These are phyloP conservation scores for Trypoxylus dichotomus DNA, from an alignment of 1,140 invertebrate species.

Conservation along the genomic window DNA sequence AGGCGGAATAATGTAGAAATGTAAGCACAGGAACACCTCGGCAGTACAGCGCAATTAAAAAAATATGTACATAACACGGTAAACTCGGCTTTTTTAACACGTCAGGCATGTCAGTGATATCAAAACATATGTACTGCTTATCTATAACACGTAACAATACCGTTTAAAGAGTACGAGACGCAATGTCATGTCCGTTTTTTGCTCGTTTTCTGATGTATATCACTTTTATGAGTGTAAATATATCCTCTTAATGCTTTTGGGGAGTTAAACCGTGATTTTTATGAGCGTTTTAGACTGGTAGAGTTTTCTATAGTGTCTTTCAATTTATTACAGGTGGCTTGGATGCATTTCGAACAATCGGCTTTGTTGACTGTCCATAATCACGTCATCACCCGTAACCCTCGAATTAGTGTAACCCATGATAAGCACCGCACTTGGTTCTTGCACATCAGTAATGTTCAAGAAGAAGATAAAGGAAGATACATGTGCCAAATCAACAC, in stretches of 20 bases:
- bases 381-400: slow-evolving; percentile 90
- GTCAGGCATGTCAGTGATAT: neutral
- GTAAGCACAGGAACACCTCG: neutral
- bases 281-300: too few species aligned
- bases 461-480: slow-evolving; percentile 86
- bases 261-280: neutral
- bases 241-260: neutral
- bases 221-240: neutral
- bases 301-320: too few species aligned
- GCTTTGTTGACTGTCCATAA: slow-evolving; percentile 90
- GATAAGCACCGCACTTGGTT: slow-evolving; percentile 83
- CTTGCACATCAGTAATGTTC: slow-evolving; percentile 86
- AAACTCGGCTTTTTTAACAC: neutral
- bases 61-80: neutral
- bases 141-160: neutral
- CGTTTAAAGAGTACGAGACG: neutral
- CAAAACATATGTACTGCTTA: neutral
- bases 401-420: slow-evolving; percentile 86
- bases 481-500: slow-evolving; percentile 98
- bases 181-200: neutral
- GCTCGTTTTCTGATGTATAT: too few species aligned
- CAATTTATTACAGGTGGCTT: slow-evolving; percentile 77
- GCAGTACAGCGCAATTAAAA: neutral
- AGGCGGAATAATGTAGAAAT: neutral
- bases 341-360: slow-evolving; percentile 94